Conservation (phyloP, 2,797 vertebrate genomes). For the Scomberomorus guttatus region DNA sequence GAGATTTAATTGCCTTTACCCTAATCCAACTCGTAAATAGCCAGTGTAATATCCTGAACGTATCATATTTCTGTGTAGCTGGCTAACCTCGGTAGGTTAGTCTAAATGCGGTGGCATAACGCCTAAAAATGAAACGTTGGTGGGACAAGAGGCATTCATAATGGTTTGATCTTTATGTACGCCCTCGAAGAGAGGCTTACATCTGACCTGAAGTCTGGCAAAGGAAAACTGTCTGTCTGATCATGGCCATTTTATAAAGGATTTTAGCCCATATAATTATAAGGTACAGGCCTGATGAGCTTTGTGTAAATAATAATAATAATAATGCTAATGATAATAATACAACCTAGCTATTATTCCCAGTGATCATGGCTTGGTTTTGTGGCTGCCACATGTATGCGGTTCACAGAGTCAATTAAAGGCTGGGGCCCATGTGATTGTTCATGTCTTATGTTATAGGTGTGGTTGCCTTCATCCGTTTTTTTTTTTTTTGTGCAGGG, state of each 20-base stretch:
- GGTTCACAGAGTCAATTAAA: slow-evolving; percentile 57
- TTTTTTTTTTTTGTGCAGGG: slow-evolving; percentile 31
- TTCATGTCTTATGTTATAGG: slow-evolving; percentile 73
- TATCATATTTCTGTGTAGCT: slow-evolving; percentile 82
- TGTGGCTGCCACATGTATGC: slow-evolving; percentile 39
- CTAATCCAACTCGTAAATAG: slow-evolving; percentile 77
- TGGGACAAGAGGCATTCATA: slow-evolving; percentile 22
- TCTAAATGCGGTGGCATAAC: slow-evolving; percentile 77
- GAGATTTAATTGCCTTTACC: slow-evolving; percentile 74
- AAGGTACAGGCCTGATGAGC: background rate
- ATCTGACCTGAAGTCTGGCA: slow-evolving; percentile 49
- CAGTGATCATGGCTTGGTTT: background rate
- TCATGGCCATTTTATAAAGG: background rate
- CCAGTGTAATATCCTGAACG: slow-evolving; percentile 72
- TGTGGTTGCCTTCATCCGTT: slow-evolving; percentile 78
- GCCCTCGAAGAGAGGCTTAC: slow-evolving; percentile 32
- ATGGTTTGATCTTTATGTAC: slow-evolving; percentile 35
- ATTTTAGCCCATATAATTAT: slow-evolving; percentile 30
- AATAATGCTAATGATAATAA: background rate
- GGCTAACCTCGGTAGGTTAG: slow-evolving; percentile 78
- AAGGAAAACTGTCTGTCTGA: slow-evolving; percentile 12
- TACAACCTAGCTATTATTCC: background rate
- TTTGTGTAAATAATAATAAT: slow-evolving; percentile 11
- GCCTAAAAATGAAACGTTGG: slow-evolving; percentile 64
- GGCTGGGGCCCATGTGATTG: slow-evolving; percentile 68